phyloP scores from a whole-genome alignment of 1,140 invertebrate genomes.

The Drosophila equinoxialis region DNA sequence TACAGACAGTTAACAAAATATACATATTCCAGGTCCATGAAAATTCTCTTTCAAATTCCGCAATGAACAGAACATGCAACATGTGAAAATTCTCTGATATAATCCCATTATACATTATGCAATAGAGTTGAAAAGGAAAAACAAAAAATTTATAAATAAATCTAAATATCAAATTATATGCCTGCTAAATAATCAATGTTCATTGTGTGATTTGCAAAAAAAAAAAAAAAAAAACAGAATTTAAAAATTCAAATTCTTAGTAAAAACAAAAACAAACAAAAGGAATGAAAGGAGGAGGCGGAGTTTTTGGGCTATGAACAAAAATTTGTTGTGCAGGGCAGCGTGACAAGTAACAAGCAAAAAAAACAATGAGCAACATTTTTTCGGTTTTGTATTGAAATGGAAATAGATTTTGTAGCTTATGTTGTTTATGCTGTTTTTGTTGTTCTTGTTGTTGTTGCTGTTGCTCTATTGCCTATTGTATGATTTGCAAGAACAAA shows the following conservation, averaged over 20 bases:
- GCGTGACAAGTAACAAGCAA: conserved; percentile 71
- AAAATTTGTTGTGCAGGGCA: conserved; percentile 60
- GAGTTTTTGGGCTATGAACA: background rate
- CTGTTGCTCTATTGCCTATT: conserved; percentile 24
- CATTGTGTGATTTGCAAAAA: conserved; percentile 11
- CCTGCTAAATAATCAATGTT: conserved; percentile 11
- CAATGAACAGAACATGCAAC: background rate
- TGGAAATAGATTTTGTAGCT: conserved; percentile 67
- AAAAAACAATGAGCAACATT: conserved; percentile 50
- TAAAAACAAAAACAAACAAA: background rate
- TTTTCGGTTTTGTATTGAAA: conserved; percentile 66
- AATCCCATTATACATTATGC: conserved; percentile 7
- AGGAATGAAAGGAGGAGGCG: conserved; percentile 21
- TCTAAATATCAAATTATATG: conserved; percentile 54
- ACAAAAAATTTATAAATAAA: conserved; percentile 2
- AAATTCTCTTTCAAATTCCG: no score
- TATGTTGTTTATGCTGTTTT: background rate
- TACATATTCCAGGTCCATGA: no score
- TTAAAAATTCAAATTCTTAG: background rate
- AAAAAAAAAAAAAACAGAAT: background rate
- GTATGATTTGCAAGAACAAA: conserved; percentile 59
- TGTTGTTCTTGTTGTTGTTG: background rate
- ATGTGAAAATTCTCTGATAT: background rate
- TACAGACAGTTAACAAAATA: no score
- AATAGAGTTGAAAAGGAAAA: conserved; percentile 4